Base-by-base conservation (phyloP, 2,113 vertebrate species). In the Aix galericulata region DNA sequence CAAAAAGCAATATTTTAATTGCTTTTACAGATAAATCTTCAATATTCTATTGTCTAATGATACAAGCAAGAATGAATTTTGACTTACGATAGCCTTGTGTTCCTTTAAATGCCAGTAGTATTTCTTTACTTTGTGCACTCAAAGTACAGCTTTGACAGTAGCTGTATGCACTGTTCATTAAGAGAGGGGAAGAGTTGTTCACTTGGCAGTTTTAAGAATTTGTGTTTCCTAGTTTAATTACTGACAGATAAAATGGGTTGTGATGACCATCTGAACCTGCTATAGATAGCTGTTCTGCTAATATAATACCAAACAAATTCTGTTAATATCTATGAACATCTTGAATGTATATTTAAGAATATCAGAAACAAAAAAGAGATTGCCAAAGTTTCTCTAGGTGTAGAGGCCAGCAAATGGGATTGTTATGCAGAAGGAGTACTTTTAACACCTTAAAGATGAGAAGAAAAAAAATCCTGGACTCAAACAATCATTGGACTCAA, bases 61-160 rank as follows among this genome's bases (percentile, higher is more conserved):
- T 38, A 60, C 13, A 20, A 26, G 60, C 11, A 20, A 52, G 13
- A 9, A 68, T 34, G 50, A 26, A 26, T 20, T 1, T 36, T 36
- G 34, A 16, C 25, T 1, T 48, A 4, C 11, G 7, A 7, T 63
- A 42, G 8, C 50, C 6, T 2, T 62, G 2, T 1, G 1, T 75
- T 68, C n/a, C 10, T 60, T 6, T 79, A 4, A 5, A 13, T 74
- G 29, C 13, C 4, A 25, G 32, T 48, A 67, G 1, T 1, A 0
- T 77, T 56, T 25, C 17, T 86, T 74, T 81, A 4, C 67, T 82
- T 58, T 64, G 23, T 6, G 12, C 69, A 15, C 13, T 59, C 8
- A 8, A 27, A 21, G 4, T 15, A 22, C 9, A 77, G 3, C 26
- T 81, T 81, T 85, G 23, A 59, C 18, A 64, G 11, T 40, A 18